Conservation (phyloP, 1,140 invertebrate genomes). For the Hypsibius dujardini region DNA sequence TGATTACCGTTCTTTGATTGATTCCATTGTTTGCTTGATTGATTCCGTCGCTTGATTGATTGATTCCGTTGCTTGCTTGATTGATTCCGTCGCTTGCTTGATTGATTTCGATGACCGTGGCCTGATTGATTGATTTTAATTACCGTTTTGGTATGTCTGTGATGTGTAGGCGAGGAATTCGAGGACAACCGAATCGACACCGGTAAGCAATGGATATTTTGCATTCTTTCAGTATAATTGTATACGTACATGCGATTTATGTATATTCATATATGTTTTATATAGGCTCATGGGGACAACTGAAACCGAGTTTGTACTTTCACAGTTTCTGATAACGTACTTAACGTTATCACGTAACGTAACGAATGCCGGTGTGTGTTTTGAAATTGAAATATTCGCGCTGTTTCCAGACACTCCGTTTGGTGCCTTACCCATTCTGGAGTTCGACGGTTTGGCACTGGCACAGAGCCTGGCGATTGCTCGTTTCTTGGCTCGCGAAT, state of each 20-base stretch:
- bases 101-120: too few species aligned
- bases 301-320: background rate
- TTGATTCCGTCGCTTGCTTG: too few species aligned
- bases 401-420: too few species aligned
- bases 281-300: background rate
- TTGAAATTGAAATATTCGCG: background rate
- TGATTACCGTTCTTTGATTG: too few species aligned
- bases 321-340: background rate
- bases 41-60: too few species aligned
- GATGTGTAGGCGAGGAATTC: background rate
- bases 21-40: too few species aligned
- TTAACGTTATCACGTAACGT: too few species aligned
- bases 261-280: background rate
- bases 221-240: background rate
- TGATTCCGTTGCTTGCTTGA: too few species aligned
- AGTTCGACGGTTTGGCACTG: conserved; percentile 11
- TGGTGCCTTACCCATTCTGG: conserved; percentile 12
- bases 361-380: background rate
- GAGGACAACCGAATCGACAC: conserved; percentile 5
- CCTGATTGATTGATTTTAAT: too few species aligned
- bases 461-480: conserved; percentile 10
- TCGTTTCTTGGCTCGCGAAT: conserved; percentile 15
- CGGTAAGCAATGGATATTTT: background rate
- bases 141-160: too few species aligned
- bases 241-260: background rate